Percentiles rank a stretch among this genome's conserved stretches.
These are phyloP conservation scores for Sclerurus mexicanus DNA, from an alignment of 2,113 vertebrate genomes.

Conservation along the genomic window DNA sequence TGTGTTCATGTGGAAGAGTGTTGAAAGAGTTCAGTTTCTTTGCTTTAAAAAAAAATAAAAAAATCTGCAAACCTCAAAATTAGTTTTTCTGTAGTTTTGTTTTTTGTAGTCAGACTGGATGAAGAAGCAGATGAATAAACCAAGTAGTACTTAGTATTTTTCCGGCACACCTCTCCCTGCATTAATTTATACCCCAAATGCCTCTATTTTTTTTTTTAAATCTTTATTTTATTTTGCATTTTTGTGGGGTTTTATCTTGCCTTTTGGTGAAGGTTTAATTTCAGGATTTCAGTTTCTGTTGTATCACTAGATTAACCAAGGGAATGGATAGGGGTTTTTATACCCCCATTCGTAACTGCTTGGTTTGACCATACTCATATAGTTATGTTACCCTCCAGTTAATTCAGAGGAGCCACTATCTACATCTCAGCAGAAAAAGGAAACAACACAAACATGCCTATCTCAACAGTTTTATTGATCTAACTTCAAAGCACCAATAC, in stretches of 20 bases:
- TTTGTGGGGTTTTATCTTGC: neutral
- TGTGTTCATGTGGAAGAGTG: neutral
- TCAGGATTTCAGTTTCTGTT: neutral
- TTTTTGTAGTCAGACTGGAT: neutral
- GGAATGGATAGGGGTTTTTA: neutral
- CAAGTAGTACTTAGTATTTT: neutral
- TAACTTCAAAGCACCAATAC: neutral
- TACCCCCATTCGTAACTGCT: accelerated
- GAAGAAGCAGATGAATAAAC: neutral
- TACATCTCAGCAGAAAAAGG: neutral
- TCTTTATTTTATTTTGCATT: neutral
- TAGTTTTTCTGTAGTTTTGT: neutral
- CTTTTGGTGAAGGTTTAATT: accelerated
- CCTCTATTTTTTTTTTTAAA: neutral
- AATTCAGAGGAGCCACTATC: neutral
- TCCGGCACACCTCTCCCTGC: neutral
- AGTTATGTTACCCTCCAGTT: accelerated
- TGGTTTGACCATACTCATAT: neutral
- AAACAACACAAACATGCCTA: neutral
- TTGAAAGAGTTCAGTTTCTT: neutral
- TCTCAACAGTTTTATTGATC: neutral
- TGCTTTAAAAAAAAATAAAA: neutral
- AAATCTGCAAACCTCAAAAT: neutral
- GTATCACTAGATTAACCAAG: neutral
- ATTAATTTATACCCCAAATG: neutral